Evolutionary conservation across 30 jellyfish, hydroid and myxozoan genomes (phyloP).

Genomic region (Haliclystus octoradiatus): DNA sequence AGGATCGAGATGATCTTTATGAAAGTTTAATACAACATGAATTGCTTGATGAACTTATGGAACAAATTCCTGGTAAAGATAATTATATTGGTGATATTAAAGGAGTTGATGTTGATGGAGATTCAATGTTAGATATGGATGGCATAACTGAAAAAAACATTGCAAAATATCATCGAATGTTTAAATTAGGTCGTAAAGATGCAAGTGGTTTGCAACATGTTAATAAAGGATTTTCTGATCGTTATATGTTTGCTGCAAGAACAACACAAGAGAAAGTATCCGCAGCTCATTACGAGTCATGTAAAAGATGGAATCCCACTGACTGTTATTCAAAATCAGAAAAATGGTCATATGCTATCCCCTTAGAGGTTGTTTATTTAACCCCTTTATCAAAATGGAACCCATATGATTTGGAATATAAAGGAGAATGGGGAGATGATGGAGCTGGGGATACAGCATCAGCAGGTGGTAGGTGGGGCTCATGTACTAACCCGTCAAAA

Average conservation of each 20-base stretch:
- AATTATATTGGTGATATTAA: not conserved
- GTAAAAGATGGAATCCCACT: slow-evolving; percentile 12
- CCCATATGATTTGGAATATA: slow-evolving; percentile 58
- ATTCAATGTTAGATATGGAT: not conserved
- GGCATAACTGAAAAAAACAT: slow-evolving; percentile 20
- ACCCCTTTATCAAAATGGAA: slow-evolving; percentile 89
- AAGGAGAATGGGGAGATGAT: slow-evolving; percentile 35
- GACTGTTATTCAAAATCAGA: slow-evolving; percentile 27
- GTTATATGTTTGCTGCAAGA: slow-evolving; percentile 67
- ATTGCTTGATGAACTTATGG: slow-evolving; percentile 21
- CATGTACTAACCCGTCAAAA: slow-evolving; percentile 25
- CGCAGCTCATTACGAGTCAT: slow-evolving; percentile 4
- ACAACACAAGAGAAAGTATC: slow-evolving; percentile 69
- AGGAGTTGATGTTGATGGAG: slow-evolving; percentile 25
- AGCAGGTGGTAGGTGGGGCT: slow-evolving; percentile 50
- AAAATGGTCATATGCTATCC: slow-evolving; percentile 96
- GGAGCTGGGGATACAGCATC: slow-evolving; percentile 42
- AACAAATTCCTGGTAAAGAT: slow-evolving; percentile 19
- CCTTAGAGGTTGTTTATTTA: slow-evolving; percentile 72
- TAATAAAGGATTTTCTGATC: slow-evolving; percentile 69
- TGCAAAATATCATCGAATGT: slow-evolving; percentile 44
- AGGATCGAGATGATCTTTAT: not conserved
- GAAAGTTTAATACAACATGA: not conserved
- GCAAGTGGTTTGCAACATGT: slow-evolving; percentile 70
- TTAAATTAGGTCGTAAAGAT: slow-evolving; percentile 45